Evolutionary conservation across 2,888 invertebrate genomes (phyloP), one percentile per base, ranked within the genome.

Genomic region (Dorcus hopei): DNA sequence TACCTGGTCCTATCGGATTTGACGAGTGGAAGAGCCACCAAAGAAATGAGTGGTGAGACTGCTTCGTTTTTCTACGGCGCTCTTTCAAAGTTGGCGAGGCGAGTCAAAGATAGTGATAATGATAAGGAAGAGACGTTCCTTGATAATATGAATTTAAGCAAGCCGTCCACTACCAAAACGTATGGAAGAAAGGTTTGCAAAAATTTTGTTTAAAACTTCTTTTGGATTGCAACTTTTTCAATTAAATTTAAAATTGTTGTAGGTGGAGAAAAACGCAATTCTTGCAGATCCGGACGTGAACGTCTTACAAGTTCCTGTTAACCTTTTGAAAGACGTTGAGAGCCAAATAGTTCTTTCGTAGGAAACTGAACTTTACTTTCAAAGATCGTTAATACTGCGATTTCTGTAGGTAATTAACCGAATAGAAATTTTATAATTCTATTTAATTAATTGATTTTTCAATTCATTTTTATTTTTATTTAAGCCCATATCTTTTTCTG

Each of bases 1-100:
- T 72, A 72, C 50, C 56, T 63, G 49, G 58, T 69, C 39, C 43
- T 72, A 14, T 58, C 68, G 1, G 65, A 70, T 57, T 57, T 68
- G 42, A 64, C 68, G 3, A 61, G 60, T 41, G 70, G 72, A 11
- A 52, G 62, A 9, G 58, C 65, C 1, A 63, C 66, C 3, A 70
- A 67, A 57, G 57, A 68, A 49, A 52, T 71, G 23, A 57, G 64
- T 38, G 43, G 52, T 7, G 49, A 52, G 40, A 68, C 63, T 4
- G 58, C 61, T 9, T 41, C 54, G 9, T 70, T 66, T 55, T 59
- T 72, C 26, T 57, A 54, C 41, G 54, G 65, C 50, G 60, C 61
- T 53, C 54, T 72, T 14, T 52, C 58, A n/a, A 65, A 64, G 59
- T 50, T 68, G 41, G 68, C 69, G 2, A 56, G 56, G 42, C 58